A percentile compares a stretch with the other conserved stretches of the same genome.
phyloP scores from a whole-genome alignment of 2,113 vertebrate genomes.

The Sitta europaea region DNA sequence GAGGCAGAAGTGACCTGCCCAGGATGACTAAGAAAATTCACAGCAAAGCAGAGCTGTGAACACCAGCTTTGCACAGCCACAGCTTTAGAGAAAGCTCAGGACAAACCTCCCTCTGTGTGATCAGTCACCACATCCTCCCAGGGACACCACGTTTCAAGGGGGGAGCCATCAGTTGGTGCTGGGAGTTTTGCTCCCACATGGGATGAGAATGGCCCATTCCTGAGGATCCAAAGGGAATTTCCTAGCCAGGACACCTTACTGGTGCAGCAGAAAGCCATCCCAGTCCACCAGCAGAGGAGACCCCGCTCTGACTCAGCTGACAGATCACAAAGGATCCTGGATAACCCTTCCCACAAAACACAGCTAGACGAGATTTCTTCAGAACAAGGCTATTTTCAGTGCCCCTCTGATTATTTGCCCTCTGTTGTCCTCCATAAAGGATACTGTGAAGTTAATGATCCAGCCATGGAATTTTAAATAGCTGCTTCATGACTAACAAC shows the following conservation, averaged over 20 bases:
- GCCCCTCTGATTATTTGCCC: not conserved
- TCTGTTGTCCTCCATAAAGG: conserved; percentile 25
- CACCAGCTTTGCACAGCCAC: not conserved
- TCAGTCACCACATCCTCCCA: not conserved
- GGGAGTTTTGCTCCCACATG: not conserved
- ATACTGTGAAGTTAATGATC: conserved; percentile 62
- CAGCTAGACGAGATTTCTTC: not conserved
- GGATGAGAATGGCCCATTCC: not conserved
- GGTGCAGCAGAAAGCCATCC: not conserved
- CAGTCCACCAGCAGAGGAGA: not conserved
- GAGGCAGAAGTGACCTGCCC: conserved; percentile 31
- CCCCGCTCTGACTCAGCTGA: not conserved
- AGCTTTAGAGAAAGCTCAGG: not conserved
- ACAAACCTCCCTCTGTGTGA: not conserved
- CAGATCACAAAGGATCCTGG: not conserved
- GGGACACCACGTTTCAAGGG: not conserved
- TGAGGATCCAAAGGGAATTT: not conserved
- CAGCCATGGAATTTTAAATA: conserved; percentile 55
- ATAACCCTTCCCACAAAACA: not conserved
- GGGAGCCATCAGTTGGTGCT: not conserved
- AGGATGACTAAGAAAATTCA: not conserved
- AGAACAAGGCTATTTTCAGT: not conserved
- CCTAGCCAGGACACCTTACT: not conserved
- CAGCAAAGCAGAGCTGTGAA: not conserved
- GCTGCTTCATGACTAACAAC: conserved; percentile 74